Conservation (phyloP, 2,797 vertebrate species). For the Zalophus californianus region DNA sequence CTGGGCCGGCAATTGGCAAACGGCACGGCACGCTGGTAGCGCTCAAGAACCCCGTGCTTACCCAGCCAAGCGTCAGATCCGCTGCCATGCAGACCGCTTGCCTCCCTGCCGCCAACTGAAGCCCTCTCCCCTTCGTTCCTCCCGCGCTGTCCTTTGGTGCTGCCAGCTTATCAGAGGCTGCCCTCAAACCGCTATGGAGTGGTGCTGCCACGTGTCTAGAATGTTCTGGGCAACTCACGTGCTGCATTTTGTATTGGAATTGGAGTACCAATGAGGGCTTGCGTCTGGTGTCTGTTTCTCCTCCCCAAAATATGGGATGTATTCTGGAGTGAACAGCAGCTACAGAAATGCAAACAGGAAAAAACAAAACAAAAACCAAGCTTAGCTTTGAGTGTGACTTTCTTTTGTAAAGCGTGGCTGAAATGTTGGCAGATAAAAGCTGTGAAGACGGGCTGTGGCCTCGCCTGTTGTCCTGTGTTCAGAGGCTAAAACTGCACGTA, state of each 20-base stretch:
- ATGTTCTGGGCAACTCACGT: not conserved
- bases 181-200: not conserved
- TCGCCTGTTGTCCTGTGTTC: not conserved
- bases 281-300: not conserved
- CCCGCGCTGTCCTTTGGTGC: not conserved
- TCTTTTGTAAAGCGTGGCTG: not conserved
- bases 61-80: not conserved
- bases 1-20: not conserved
- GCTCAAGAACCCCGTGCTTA: not conserved
- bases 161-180: not conserved
- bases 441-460: accelerated
- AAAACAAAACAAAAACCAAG: not conserved
- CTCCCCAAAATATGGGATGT: not conserved
- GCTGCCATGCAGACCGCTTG: not conserved
- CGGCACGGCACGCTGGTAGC: not conserved
- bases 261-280: not conserved
- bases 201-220: not conserved
- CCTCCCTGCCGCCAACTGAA: not conserved
- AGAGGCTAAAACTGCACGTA: not conserved
- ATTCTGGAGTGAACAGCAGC: not conserved
- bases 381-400: not conserved
- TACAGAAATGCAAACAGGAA: not conserved
- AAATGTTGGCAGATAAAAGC: not conserved
- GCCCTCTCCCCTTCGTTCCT: not conserved
- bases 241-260: not conserved